Evolutionary conservation across 37 sponge, comb jelly and placozoan species (phyloP), one percentile per base, ranked within the genome.

Genomic region (Bolinopsis microptera): DNA sequence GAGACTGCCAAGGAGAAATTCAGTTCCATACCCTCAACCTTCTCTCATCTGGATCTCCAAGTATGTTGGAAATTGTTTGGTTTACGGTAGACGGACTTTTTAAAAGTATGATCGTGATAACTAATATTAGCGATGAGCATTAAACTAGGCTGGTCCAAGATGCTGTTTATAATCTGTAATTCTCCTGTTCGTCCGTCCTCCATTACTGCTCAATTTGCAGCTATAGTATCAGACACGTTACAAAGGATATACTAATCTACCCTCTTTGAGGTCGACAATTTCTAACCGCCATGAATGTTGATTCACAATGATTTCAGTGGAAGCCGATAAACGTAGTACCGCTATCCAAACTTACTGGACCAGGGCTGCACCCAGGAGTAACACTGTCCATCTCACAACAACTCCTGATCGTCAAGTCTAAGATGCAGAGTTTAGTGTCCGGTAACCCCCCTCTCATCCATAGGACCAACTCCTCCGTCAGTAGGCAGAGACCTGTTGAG

Each of bases 311-410:
- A 27, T 77, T 36, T 70, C 82, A 80, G 38, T 80, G 82, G 82
- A 80, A 86, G 61, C 90, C 90, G 25, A 86, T 86, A 24, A 86
- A 86, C 61, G 90, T 86, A 9, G 90, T 86, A 27, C 90, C 90
- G 0, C 90, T 86, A n/a, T 86, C 90, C 61, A 86, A 86, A 38
- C 61, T 86, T 9, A 86, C 90, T 5, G 90, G 90, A 39, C 90
- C 90, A n/a, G 90, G 90, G n/a, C 90, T 86, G 30, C 90, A 86
- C 61, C 90, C 90, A n/a, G 90, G 90, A 3, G 90, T 86, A 28
- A 86, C 90, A 1, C 37, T 86, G 25, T 86, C 90, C 61, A 86
- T 86, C 61, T 39, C 61, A 9, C 90, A 86, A 86, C 61, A 86
- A 41, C 61, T 86, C 31, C 41, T 39, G 61, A 86, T 41, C 1